Base-by-base conservation (phyloP, 2,797 vertebrate species). In the Schizopygopsis pylzovi region DNA sequence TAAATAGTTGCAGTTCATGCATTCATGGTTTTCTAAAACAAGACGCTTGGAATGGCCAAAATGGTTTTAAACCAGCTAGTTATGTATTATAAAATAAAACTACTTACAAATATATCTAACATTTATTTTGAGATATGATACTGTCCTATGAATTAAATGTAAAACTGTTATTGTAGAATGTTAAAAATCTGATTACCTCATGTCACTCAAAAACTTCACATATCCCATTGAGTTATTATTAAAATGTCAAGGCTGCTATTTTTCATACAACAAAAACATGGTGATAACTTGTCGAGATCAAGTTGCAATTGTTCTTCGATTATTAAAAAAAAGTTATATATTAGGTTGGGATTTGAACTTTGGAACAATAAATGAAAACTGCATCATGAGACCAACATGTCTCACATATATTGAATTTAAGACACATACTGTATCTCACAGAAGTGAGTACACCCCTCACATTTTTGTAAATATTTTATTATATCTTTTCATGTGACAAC, bases 201-300 rank as follows among this genome's bases (percentile, higher is more conserved):
- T 61, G 54, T 43, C 54, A 41, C 52, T 41, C 75, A 56, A 61
- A 79, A 43, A 43, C 54, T 16, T 39, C 12, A 78, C 52, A 43
- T 37, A 33, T 52, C 15, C 15, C 45, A 12, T 11, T 16, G 8
- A 59, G 54, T 43, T 79, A 61, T 79, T 79, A 79, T 45, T 61
- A 79, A 79, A 79, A 61, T 79, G 77, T 79, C 39, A 63, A n/a
- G 43, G 8, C 77, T 25, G 39, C 22, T 79, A 15, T 78, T 78
- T 78, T 77, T 78, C 13, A 61, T 25, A 1, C 6, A 59, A 76
- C 73, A 56, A 77, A 77, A 59, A 18, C 2, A 79, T 61, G 1
- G 13, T 28, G 22, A 25, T 61, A 37, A 79, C 37, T 45, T 61
- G 13, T 79, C 54, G 61, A 79, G 37, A 28, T 25, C n/a, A 45